phyloP scores from a whole-genome alignment of 2,113 vertebrate species.

The Oxygymnocypris stewartii region DNA sequence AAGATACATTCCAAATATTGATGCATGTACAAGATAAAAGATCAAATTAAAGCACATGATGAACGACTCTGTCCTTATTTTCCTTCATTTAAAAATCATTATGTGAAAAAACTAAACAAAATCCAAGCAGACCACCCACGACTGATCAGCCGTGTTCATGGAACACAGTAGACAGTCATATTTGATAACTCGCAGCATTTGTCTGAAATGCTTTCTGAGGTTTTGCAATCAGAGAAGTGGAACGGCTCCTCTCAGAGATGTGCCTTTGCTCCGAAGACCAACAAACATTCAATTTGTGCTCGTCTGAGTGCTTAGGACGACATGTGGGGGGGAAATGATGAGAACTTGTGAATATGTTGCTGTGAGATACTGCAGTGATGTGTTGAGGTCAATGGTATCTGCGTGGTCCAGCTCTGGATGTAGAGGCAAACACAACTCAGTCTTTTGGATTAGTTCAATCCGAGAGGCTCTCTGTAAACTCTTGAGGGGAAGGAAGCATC shows the following conservation, averaged over 20 bases:
- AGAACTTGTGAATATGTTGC: neutral
- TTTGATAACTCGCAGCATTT: neutral
- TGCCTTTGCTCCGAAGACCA: constrained; percentile 2
- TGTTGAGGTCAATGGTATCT: constrained; percentile 7
- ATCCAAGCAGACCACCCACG: neutral
- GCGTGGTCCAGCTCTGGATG: constrained; percentile 3
- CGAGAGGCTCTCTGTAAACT: constrained; percentile 1
- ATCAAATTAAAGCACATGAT: constrained; percentile 5
- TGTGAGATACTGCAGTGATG: neutral
- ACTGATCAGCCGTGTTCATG: constrained; percentile 45
- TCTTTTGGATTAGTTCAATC: neutral
- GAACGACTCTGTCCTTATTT: constrained; percentile 7
- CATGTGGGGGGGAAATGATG: neutral
- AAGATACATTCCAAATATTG: constrained; percentile 55
- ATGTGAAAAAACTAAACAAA: neutral
- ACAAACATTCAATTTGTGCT: neutral
- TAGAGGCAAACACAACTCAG: neutral
- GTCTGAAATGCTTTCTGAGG: constrained; percentile 1
- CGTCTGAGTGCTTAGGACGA: neutral
- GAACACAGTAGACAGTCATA: constrained; percentile 35
- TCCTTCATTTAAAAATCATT: constrained; percentile 23
- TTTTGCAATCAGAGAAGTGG: constrained; percentile 22
- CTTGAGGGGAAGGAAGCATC: neutral
- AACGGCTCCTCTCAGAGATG: neutral
- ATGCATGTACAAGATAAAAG: constrained; percentile 46